phyloP scores from a whole-genome alignment of 2,888 invertebrate genomes.

The Ichneumoninae sp. region DNA sequence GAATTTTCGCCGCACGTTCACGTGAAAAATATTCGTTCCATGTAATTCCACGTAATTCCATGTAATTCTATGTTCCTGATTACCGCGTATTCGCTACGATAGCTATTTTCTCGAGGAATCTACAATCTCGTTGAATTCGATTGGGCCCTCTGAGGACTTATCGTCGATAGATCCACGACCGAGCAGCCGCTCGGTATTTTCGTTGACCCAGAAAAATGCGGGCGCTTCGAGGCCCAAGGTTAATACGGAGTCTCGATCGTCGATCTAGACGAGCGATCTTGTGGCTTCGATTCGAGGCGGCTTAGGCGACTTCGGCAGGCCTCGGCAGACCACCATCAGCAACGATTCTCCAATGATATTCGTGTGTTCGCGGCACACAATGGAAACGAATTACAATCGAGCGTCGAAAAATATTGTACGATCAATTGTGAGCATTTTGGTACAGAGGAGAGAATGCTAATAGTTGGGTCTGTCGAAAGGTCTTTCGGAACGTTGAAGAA shows the following conservation, averaged over 20 bases:
- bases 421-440: background rate
- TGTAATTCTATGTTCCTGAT: background rate
- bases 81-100: background rate
- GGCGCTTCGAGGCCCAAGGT: constrained; percentile 6
- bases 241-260: constrained; percentile 26
- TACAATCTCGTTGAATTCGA: constrained; percentile 7
- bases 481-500: background rate
- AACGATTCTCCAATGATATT: constrained; percentile 35
- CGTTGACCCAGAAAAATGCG: constrained; percentile 48
- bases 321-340: constrained; percentile 15
- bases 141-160: background rate
- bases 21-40: background rate
- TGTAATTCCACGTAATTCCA: background rate
- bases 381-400: constrained; percentile 24
- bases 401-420: constrained; percentile 10
- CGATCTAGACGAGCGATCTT: constrained; percentile 44
- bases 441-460: background rate
- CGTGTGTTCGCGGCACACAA: background rate
- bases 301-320: constrained; percentile 18
- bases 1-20: background rate
- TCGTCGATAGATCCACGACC: background rate
- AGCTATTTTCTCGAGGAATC: background rate
- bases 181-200: constrained; percentile 36
- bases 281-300: constrained; percentile 22
- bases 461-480: background rate